A percentile compares a stretch with the other conserved stretches of the same genome.
Conservation (phyloP, 2,113 vertebrate species). For the Tauraco erythrolophus region DNA sequence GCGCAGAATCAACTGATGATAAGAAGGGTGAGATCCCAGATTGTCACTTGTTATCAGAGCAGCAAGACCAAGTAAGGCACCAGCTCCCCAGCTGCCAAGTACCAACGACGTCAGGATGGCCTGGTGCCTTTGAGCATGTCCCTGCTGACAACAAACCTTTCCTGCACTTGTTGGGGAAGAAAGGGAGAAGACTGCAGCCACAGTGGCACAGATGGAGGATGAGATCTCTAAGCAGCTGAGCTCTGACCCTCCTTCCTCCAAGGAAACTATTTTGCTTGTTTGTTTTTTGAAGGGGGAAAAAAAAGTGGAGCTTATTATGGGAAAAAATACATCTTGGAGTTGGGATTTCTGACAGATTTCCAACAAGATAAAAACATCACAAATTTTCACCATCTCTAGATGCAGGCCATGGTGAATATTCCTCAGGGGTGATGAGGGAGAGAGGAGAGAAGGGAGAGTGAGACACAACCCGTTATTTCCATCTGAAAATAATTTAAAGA, state of each 20-base stretch:
- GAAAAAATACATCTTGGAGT: background rate
- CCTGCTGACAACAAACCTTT: background rate
- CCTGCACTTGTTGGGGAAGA: background rate
- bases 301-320: background rate
- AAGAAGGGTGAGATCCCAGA: background rate
- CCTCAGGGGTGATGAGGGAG: background rate
- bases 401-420: background rate
- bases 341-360: slow-evolving; percentile 47
- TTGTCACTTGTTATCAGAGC: background rate
- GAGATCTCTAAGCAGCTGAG: background rate
- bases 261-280: background rate
- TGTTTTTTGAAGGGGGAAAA: background rate
- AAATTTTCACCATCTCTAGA: slow-evolving; percentile 31
- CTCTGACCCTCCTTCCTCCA: background rate
- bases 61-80: background rate
- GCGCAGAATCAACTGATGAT: background rate
- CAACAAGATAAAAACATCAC: slow-evolving; percentile 19
- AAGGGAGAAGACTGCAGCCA: background rate
- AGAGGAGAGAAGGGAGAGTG: background rate
- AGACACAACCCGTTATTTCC: background rate
- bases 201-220: background rate
- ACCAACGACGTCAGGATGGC: background rate
- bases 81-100: background rate
- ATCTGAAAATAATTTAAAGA: slow-evolving; percentile 41
- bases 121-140: background rate